A percentile compares a stretch with the other conserved stretches of the same genome.
Evolutionary conservation across 2,113 vertebrate species (phyloP).

Genomic region (Toxostoma redivivum): DNA sequence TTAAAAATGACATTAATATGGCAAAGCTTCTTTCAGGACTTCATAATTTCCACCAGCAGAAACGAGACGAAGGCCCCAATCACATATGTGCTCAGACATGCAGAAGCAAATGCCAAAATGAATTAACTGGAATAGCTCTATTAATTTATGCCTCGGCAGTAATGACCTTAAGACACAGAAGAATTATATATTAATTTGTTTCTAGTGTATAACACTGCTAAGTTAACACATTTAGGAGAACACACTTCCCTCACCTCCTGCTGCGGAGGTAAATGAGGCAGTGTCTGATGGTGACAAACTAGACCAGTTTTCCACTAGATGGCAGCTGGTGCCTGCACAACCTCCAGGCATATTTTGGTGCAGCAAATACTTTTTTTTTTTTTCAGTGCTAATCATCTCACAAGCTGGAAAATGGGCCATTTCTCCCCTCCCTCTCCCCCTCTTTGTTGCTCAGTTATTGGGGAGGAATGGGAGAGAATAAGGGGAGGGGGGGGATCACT

Average conservation of each 20-base stretch:
- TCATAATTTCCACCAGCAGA: not conserved
- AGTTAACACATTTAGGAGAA: conserved; percentile 68
- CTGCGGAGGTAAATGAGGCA: conserved; percentile 67
- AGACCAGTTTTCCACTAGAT: conserved; percentile 65
- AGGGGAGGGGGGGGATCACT: not conserved
- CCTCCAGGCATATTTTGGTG: not conserved
- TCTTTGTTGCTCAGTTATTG: conserved; percentile 43
- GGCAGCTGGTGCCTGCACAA: conserved; percentile 72
- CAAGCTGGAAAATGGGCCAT: conserved; percentile 61
- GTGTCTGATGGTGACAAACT: not conserved
- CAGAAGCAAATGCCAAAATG: conserved; percentile 65
- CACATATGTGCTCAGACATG: conserved; percentile 64
- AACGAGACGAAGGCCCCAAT: conserved; percentile 1
- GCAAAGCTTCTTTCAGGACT: conserved; percentile 27
- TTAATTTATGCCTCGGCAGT: conserved; percentile 73
- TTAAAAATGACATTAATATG: conserved; percentile 41
- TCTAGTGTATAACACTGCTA: conserved; percentile 59
- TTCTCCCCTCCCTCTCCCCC: conserved; percentile 44
- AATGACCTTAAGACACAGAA: conserved; percentile 75
- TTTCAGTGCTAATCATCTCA: conserved; percentile 42
- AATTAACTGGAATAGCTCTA: conserved; percentile 70
- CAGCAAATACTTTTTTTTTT: conserved; percentile 21
- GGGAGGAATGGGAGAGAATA: conserved; percentile 14
- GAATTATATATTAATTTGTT: conserved; percentile 77
- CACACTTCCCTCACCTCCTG: conserved; percentile 52